Evolutionary conservation across 2,888 invertebrate genomes (phyloP), one percentile per base, ranked within the genome.

Genomic region (Cosmopolites sordidus): DNA sequence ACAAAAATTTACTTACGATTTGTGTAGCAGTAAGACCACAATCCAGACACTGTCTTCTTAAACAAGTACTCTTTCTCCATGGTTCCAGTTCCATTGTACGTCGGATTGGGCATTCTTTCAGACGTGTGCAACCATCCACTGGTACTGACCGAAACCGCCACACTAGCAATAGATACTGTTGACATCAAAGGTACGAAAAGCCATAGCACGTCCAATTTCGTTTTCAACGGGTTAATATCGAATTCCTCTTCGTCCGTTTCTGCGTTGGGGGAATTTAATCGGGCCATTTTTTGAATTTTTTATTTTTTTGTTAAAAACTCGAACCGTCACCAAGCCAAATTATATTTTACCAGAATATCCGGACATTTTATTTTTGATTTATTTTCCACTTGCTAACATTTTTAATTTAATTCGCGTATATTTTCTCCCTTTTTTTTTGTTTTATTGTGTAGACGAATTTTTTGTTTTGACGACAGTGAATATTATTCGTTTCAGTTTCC

Each of bases 111-210:
- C 78, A 92, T 83, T 71, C 87, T 88, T 73, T 93, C 92, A 70
- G 90, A 86, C 2, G 91, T 91, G 63, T 87, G 84, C 16, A 93
- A 79, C 93, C 93, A 93, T 74, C 89, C 87, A 70, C 86, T 87
- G 2, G 89, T 89, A 5, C 83, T 78, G 56, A 89, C 83, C 14
- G 89, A 87, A 1, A 87, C 81, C 37, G 84, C 76, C 14, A 89
- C 86, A 38, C 86, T 84, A 9, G 83, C 78, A 29, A 87, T 79
- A 9, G 87, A 86, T 11, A 87, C 78, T 29, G 86, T 81, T 11
- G 88, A 87, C 15, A 85, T 81, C 27, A 87, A 69, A 0, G 83
- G 83, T 1, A 83, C 82, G 33, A 82, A 69, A 18, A 82, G 71
- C 83, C 83, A 83, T 59, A 83, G 74, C 61, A 80, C 81, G 18